A percentile compares a stretch with the other conserved stretches of the same genome.
These are phyloP conservation scores for Lingula anatina DNA, from an alignment of 2,888 invertebrate species.

Conservation along the genomic window DNA sequence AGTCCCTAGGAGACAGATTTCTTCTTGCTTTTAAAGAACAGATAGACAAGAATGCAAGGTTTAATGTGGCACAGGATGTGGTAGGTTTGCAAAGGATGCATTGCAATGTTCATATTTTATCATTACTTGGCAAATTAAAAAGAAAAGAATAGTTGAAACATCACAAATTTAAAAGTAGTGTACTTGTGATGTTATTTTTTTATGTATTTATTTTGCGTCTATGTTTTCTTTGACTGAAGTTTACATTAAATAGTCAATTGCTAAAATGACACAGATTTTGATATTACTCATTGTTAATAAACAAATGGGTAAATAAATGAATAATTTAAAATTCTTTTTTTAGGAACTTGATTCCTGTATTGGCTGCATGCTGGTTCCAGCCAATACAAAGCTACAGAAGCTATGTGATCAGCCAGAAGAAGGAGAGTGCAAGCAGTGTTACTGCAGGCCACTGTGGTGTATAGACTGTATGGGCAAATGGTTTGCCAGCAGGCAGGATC, in stretches of 20 bases:
- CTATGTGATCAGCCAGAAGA: slow-evolving; percentile 57
- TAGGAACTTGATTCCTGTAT: slow-evolving; percentile 78
- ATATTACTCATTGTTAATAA: too few species aligned
- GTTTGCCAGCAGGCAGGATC: slow-evolving; percentile 78
- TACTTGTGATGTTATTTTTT: background rate
- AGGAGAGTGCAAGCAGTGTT: slow-evolving; percentile 60
- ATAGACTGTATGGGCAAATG: slow-evolving; percentile 60
- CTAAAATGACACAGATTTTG: background rate
- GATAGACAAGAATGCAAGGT: slow-evolving; percentile 44
- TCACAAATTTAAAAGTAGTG: background rate
- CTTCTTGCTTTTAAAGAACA: slow-evolving; percentile 76
- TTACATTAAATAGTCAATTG: background rate
- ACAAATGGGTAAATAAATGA: too few species aligned
- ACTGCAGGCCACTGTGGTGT: slow-evolving; percentile 87
- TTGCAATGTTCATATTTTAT: background rate
- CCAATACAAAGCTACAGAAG: slow-evolving; percentile 75
- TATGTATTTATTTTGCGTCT: too few species aligned
- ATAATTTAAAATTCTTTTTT: too few species aligned
- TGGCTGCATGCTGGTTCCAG: slow-evolving; percentile 76
- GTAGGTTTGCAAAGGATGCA: slow-evolving; percentile 17
- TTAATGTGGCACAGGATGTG: slow-evolving; percentile 27
- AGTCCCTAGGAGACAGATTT: slow-evolving; percentile 77
- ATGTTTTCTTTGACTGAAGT: too few species aligned
- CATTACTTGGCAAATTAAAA: background rate
- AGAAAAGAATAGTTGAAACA: background rate